Evolutionary conservation across 2,888 invertebrate species (phyloP).

Genomic region (Eupithecia inturbata): DNA sequence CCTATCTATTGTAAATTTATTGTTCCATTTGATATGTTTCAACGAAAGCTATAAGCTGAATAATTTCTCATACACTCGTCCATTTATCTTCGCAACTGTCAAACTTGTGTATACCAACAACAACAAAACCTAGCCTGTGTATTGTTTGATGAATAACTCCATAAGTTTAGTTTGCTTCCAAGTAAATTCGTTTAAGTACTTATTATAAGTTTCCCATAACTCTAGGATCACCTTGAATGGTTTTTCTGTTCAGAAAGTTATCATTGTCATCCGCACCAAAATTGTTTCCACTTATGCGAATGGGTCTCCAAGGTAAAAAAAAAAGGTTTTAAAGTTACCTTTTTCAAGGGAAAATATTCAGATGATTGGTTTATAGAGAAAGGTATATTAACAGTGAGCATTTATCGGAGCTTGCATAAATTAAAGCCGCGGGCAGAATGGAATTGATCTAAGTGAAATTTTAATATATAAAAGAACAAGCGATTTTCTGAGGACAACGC

Average conservation of each 20-base stretch:
- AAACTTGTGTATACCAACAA: conserved; percentile 21
- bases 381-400: conserved; percentile 1
- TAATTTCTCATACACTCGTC: conserved; percentile 27
- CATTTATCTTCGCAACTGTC: conserved; percentile 36
- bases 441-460: too few relatives aligned
- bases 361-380: neutral
- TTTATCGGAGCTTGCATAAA: conserved; percentile 14
- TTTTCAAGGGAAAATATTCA: neutral
- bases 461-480: too few relatives aligned
- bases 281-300: neutral
- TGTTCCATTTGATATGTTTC: conserved; percentile 23
- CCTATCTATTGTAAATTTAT: neutral
- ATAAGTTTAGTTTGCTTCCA: conserved; percentile 10
- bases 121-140: conserved; percentile 15
- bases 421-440: conserved; percentile 17
- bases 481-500: too few relatives aligned
- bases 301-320: neutral
- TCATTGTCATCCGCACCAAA: neutral
- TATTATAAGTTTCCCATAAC: neutral
- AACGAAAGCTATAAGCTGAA: conserved; percentile 14
- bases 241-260: neutral
- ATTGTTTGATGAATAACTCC: conserved; percentile 24
- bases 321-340: neutral
- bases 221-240: neutral
- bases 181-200: neutral